A percentile compares a stretch with the other conserved stretches of the same genome.
Evolutionary conservation across 2,113 vertebrate genomes (phyloP).

Genomic region (Limnothrissa miodon): DNA sequence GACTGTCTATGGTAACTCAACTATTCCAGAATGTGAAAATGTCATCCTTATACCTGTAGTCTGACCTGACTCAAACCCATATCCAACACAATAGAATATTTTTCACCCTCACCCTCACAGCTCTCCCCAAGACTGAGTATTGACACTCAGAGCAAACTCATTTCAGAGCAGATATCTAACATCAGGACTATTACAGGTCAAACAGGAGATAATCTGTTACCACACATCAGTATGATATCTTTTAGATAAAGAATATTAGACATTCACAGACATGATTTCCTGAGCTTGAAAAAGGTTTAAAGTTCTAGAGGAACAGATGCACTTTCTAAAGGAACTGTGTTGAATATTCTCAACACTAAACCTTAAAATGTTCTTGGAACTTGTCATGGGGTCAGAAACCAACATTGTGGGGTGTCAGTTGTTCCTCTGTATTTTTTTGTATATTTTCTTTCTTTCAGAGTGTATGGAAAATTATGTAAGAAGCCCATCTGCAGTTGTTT

Average conservation of each 20-base stretch:
- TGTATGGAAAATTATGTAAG: not conserved
- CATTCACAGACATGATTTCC: too few relatives aligned
- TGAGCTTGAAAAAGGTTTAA: too few relatives aligned
- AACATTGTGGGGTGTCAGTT: not conserved
- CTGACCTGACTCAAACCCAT: too few relatives aligned
- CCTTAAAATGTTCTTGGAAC: not conserved
- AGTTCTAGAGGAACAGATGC: not conserved
- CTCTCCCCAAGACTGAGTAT: not conserved
- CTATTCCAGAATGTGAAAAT: too few relatives aligned
- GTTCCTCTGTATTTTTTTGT: not conserved
- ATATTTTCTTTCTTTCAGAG: not conserved
- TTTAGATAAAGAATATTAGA: too few relatives aligned
- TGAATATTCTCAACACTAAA: not conserved
- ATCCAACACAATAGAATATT: too few relatives aligned
- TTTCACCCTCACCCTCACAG: not conserved
- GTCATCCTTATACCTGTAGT: too few relatives aligned
- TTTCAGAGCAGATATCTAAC: not conserved
- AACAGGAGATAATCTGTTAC: not conserved
- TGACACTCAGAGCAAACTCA: not conserved
- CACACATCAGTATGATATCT: not conserved
- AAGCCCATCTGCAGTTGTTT: not conserved
- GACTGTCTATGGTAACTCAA: too few relatives aligned
- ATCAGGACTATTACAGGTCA: not conserved
- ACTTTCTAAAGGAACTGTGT: not conserved
- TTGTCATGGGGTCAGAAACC: not conserved